Conservation (phyloP, 2,888 invertebrate genomes). For the Micropterix aruncella region DNA sequence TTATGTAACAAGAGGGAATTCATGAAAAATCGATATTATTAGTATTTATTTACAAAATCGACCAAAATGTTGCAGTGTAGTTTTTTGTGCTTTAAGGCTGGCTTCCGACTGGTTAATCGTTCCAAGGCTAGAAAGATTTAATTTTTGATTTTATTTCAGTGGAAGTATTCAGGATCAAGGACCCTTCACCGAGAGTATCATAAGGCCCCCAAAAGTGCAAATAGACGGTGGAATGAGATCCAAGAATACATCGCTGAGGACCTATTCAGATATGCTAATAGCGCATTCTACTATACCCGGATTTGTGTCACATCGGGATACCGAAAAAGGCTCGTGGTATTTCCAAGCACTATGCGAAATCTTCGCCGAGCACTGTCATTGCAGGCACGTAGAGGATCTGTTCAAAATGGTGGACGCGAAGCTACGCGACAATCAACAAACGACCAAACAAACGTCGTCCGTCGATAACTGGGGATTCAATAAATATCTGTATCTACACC, state of each 20-base stretch:
- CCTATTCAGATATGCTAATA: slow-evolving; percentile 45
- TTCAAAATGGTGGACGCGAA: slow-evolving; percentile 44
- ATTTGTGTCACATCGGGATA: slow-evolving; percentile 44
- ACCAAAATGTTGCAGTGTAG: too few species aligned
- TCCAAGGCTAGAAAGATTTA: too few species aligned
- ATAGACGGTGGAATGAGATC: slow-evolving; percentile 1
- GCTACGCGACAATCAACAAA: slow-evolving; percentile 22
- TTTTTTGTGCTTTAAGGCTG: too few species aligned
- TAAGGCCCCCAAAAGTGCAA: background rate
- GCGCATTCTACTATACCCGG: slow-evolving; percentile 51
- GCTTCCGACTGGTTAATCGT: too few species aligned
- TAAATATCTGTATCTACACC: slow-evolving; percentile 49
- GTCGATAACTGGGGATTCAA: slow-evolving; percentile 52
- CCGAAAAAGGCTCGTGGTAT: slow-evolving; percentile 50
- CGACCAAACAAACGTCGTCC: slow-evolving; percentile 43
- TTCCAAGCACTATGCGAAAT: slow-evolving; percentile 51
- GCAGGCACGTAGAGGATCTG: slow-evolving; percentile 47
- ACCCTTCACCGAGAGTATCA: too few species aligned
- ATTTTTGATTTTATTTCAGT: too few species aligned
- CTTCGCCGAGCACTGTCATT: slow-evolving; percentile 48
- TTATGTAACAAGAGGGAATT: too few species aligned
- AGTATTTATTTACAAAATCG: too few species aligned
- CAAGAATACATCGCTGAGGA: slow-evolving; percentile 16
- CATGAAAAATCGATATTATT: too few species aligned
- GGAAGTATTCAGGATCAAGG: too few species aligned